Conservation (phyloP, 2,113 vertebrate genomes). For the Engystomops pustulosus region DNA sequence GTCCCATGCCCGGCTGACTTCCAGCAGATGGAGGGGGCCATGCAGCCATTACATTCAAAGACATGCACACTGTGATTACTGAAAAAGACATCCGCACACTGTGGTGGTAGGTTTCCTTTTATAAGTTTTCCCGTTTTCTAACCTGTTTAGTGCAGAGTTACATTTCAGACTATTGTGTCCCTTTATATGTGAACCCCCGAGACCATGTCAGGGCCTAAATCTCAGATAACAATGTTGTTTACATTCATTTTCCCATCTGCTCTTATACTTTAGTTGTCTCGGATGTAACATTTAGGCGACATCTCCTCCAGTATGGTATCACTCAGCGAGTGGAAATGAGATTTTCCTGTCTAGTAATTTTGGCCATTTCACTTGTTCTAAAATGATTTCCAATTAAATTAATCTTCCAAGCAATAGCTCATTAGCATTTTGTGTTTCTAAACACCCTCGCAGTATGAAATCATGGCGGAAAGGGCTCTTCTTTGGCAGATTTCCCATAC, state of each 20-base stretch:
- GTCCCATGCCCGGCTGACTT: no score
- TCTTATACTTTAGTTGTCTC: background rate
- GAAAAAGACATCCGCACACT: no score
- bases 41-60: no score
- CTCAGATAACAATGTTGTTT: background rate
- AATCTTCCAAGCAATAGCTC: slow-evolving; percentile 39
- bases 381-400: slow-evolving; percentile 49
- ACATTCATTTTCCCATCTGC: background rate
- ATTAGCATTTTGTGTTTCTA: slow-evolving; percentile 44
- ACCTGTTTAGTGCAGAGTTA: background rate
- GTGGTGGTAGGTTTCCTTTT: no score
- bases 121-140: background rate
- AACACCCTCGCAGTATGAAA: slow-evolving; percentile 21
- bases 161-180: background rate
- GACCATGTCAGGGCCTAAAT: background rate
- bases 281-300: background rate
- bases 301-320: background rate
- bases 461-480: background rate
- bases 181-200: background rate
- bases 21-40: no score
- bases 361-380: slow-evolving; percentile 18
- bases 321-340: slow-evolving; percentile 21
- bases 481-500: background rate
- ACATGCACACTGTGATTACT: no score
- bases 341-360: slow-evolving; percentile 23